These are phyloP conservation scores for Ceratotherium simum DNA, from an alignment of 2,113 vertebrate genomes.

Conservation along the genomic window DNA sequence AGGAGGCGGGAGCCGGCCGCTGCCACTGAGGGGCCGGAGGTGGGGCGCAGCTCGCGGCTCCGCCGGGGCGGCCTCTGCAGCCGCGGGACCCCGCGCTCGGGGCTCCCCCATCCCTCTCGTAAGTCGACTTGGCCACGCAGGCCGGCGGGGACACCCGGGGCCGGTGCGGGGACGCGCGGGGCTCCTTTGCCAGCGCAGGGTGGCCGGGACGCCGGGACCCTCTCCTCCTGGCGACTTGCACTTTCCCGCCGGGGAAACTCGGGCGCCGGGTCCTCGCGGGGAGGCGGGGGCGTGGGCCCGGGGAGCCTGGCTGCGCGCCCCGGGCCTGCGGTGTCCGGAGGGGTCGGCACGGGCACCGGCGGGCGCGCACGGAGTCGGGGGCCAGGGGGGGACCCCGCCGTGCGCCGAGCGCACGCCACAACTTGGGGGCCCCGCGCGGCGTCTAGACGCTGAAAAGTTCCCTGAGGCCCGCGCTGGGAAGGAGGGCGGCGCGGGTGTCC, in stretches of 20 bases:
- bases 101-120: slow-evolving; percentile 48
- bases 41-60: background rate
- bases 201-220: background rate
- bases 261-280: background rate
- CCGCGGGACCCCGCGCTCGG: background rate
- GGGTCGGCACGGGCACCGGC: too few relatives aligned
- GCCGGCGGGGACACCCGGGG: background rate
- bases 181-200: background rate
- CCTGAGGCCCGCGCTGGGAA: background rate
- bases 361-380: background rate
- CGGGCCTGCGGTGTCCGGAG: background rate
- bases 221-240: slow-evolving; percentile 17
- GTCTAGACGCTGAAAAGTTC: slow-evolving; percentile 36
- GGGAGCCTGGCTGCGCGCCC: too few relatives aligned
- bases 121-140: slow-evolving; percentile 50
- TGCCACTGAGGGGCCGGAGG: background rate
- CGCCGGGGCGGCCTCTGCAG: background rate
- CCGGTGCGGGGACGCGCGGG: background rate
- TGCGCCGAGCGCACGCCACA: background rate
- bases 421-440: background rate
- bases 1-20: background rate
- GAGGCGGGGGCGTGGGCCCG: background rate
- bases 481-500: background rate
- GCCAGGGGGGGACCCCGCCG: background rate
- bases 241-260: slow-evolving; percentile 41